phyloP scores from a whole-genome alignment of 2,888 invertebrate genomes.

The Lasioglossum calceatum region DNA sequence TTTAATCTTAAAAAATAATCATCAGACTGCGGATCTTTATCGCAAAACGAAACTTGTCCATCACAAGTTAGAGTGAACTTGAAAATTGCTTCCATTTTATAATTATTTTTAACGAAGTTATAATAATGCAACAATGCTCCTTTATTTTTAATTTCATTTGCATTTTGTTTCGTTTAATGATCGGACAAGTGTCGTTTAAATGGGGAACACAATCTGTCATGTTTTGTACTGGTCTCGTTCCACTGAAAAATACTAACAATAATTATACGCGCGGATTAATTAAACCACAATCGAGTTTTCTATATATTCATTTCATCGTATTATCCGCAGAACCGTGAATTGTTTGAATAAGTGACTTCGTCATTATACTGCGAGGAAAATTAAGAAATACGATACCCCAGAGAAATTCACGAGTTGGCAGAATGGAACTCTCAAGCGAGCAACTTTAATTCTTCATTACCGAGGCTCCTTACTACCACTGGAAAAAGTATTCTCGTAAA shows the following conservation, averaged over 20 bases:
- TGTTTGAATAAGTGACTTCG: not conserved
- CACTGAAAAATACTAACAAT: not conserved
- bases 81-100: not conserved
- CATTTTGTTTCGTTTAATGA: no score
- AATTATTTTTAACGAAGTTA: not conserved
- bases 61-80: no score
- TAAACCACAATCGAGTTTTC: not conserved
- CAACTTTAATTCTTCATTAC: conserved; percentile 22
- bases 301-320: not conserved
- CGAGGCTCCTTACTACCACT: not conserved
- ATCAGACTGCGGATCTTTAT: not conserved
- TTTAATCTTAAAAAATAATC: not conserved
- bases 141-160: not conserved
- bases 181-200: not conserved
- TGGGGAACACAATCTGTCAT: not conserved
- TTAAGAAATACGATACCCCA: not conserved
- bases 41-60: not conserved
- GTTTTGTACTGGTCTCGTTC: not conserved
- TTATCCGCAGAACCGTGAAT: not conserved
- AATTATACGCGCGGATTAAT: not conserved
- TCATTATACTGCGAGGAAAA: not conserved
- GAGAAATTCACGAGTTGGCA: conserved; percentile 8
- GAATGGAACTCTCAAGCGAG: conserved; percentile 17
- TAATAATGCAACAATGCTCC: not conserved
- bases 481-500: conserved; percentile 8